These are phyloP conservation scores for Ridgeia piscesae DNA, from an alignment of 1,140 invertebrate genomes.

Conservation along the genomic window DNA sequence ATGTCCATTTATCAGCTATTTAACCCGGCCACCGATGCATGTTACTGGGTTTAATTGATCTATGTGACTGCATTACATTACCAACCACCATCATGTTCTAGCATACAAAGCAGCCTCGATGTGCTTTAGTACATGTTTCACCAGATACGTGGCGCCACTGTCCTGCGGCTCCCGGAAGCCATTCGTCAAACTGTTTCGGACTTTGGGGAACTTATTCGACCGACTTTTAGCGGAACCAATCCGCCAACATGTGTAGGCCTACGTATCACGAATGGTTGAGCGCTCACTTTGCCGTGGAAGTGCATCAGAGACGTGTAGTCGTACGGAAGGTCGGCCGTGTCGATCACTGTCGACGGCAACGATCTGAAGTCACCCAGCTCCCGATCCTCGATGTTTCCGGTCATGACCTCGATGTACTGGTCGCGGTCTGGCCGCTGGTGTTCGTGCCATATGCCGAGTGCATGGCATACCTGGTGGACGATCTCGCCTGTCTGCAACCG, in stretches of 20 bases:
- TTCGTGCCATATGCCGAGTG: conserved; percentile 54
- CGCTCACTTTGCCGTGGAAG: conserved; percentile 47
- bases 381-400: conserved; percentile 49
- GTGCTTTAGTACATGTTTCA: too few species aligned
- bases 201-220: too few species aligned
- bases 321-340: conserved; percentile 48
- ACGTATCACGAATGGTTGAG: background rate
- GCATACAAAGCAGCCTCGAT: too few species aligned
- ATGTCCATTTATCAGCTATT: background rate
- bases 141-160: too few species aligned
- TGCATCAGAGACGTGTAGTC: conserved; percentile 55
- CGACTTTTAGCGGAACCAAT: too few species aligned
- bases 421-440: conserved; percentile 55
- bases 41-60: too few species aligned
- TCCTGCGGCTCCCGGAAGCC: too few species aligned
- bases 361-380: conserved; percentile 44
- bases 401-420: conserved; percentile 49
- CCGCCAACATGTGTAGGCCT: too few species aligned
- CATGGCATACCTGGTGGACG: conserved; percentile 53
- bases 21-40: too few species aligned
- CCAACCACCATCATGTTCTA: too few species aligned
- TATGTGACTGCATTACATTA: too few species aligned
- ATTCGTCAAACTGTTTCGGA: too few species aligned
- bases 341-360: conserved; percentile 30
- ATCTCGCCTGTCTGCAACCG: conserved; percentile 24